phyloP scores from a whole-genome alignment of 2,797 vertebrate species.

The Danio tinwini region DNA sequence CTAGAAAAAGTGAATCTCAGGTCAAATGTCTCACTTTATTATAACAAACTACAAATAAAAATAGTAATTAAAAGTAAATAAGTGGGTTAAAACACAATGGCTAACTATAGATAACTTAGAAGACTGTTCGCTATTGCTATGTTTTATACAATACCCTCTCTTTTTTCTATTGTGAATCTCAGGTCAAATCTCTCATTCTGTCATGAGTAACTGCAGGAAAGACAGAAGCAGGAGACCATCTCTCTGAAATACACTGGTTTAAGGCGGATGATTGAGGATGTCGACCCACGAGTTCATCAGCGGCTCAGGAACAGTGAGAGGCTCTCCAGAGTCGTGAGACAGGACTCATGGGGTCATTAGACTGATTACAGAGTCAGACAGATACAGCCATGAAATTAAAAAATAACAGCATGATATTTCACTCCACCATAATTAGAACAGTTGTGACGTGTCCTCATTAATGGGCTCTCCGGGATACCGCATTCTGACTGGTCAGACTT shows the following conservation, averaged over 20 bases:
- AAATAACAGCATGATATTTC: slow-evolving; percentile 34
- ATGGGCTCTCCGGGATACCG: not conserved
- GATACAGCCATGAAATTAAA: slow-evolving; percentile 26
- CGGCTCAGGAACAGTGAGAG: slow-evolving; percentile 53
- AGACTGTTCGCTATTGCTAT: no score
- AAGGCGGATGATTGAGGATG: slow-evolving; percentile 74
- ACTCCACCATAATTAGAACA: slow-evolving; percentile 18
- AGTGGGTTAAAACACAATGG: no score
- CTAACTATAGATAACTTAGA: no score
- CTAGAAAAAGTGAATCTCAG: no score
- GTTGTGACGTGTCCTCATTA: slow-evolving; percentile 5
- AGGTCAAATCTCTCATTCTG: slow-evolving; percentile 38
- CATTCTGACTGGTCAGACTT: not conserved
- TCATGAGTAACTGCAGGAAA: slow-evolving; percentile 77
- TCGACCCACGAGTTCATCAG: slow-evolving; percentile 73
- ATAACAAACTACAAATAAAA: no score
- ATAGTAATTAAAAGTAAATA: no score
- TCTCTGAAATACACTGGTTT: slow-evolving; percentile 72
- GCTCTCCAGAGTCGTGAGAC: slow-evolving; percentile 3
- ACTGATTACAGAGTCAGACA: slow-evolving; percentile 35
- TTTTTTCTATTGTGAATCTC: not conserved
- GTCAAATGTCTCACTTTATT: no score
- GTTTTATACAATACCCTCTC: not conserved
- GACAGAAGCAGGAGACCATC: slow-evolving; percentile 76
- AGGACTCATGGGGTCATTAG: slow-evolving; percentile 8